Evolutionary conservation across 2,113 vertebrate genomes (phyloP), one percentile per base, ranked within the genome.

Genomic region (Galbula dea): DNA sequence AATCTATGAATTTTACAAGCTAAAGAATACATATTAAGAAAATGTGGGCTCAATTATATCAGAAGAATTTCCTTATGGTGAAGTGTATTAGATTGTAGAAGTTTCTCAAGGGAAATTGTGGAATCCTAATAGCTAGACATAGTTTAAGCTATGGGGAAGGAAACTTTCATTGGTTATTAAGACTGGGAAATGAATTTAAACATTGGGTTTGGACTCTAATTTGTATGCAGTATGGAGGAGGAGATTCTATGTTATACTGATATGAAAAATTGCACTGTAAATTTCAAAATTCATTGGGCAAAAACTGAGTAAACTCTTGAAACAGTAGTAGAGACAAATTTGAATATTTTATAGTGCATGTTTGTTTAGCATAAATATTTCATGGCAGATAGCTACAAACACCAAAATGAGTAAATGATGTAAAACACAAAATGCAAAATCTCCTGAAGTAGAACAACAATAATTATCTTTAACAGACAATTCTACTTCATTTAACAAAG

Each of bases 31-130:
- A 46, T 45, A 78, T 45, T 43, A 88, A 79, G 23, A 7, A 90
- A 95, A 96, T 88, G 18, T 89, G 74, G 30, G 10, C 22, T 86
- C 32, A 90, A 66, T 95, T 88, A 86, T 71, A 77, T 48, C 30
- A 69, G 26, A 86, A 63, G 12, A 91, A 84, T 88, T 92, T 94
- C 37, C 63, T 85, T 57, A n/a, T 36, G 19, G 34, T 58, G 14
- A 7, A 72, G 3, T 45, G 51, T 88, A 62, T 91, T 89, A 84
- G 36, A 75, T 32, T 83, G 29, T 59, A n/a, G 71, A 84, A 88
- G 6, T 74, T 91, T 93, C 87, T 81, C 63, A 43, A 65, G 78
- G 73, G 90, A 88, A 90, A 71, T 32, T 65, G 36, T 92, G 80
- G 62, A 71, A 86, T 92, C 65, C 43, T 71, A 96, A 83, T 83